Percentiles rank a stretch among this genome's conserved stretches.
Evolutionary conservation across 2,113 vertebrate genomes (phyloP).

Genomic region (Cyanocitta stelleri): DNA sequence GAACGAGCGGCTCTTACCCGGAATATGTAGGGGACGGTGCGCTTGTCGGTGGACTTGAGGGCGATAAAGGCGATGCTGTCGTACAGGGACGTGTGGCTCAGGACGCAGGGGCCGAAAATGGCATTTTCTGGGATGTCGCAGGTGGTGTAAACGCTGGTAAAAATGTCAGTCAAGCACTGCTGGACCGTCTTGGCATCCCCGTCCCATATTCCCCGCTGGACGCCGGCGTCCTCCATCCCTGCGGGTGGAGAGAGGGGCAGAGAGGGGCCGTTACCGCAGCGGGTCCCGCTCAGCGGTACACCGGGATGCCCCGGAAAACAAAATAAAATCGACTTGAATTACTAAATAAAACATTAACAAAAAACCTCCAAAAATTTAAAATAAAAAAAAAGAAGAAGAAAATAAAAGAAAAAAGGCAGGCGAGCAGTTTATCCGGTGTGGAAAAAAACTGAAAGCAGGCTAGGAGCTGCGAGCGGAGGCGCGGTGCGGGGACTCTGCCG

Average conservation of each 20-base stretch:
- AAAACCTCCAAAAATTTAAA: not conserved
- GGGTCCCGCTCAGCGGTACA: not conserved
- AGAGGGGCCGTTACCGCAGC: not conserved
- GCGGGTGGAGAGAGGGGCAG: not conserved
- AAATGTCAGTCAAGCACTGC: slow-evolving; percentile 96
- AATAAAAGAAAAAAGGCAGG: too few relatives aligned
- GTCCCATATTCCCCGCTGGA: slow-evolving; percentile 87
- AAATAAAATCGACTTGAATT: not conserved
- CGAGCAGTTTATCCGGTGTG: not conserved
- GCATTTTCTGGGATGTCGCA: slow-evolving; percentile 96
- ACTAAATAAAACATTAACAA: not conserved
- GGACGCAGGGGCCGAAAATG: slow-evolving; percentile 92
- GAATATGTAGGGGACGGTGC: slow-evolving; percentile 95
- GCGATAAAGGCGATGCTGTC: slow-evolving; percentile 98
- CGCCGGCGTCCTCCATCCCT: slow-evolving; percentile 89
- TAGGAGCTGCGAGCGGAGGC: not conserved
- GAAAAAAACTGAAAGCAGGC: not conserved
- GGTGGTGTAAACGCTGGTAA: slow-evolving; percentile 96
- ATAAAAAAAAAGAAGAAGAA: too few relatives aligned
- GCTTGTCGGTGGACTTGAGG: slow-evolving; percentile 94
- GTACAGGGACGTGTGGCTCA: slow-evolving; percentile 95
- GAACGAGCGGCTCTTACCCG: slow-evolving; percentile 74
- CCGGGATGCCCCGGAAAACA: not conserved
- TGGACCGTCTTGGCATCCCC: slow-evolving; percentile 94
- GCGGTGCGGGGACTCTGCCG: not conserved